Conservation (phyloP, 2,888 invertebrate genomes). For the Chloroclystis v-ata region DNA sequence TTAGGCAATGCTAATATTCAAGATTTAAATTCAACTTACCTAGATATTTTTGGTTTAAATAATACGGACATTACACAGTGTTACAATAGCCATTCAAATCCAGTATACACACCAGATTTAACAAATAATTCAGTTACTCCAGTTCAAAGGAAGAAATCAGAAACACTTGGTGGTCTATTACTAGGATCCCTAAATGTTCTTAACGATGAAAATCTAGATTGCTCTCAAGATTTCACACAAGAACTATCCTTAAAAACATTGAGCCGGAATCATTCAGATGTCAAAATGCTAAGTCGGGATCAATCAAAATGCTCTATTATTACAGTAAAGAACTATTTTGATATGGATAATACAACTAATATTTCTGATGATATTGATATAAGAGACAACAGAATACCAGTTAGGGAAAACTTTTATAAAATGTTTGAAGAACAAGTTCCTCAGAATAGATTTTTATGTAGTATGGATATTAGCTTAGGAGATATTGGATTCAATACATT, state of each 20-base stretch:
- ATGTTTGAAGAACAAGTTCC: constrained; percentile 34
- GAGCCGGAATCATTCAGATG: constrained; percentile 1
- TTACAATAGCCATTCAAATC: too few relatives aligned
- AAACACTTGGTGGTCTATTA: constrained; percentile 39
- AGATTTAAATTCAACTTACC: too few relatives aligned
- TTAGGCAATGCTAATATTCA: too few relatives aligned
- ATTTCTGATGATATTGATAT: background rate
- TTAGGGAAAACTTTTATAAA: constrained; percentile 40
- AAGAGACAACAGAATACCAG: constrained; percentile 31
- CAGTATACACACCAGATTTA: too few relatives aligned
- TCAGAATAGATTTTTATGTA: background rate
- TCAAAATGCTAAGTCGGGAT: constrained; percentile 32
- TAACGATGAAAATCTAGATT: constrained; percentile 40
- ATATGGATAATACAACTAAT: constrained; percentile 43
- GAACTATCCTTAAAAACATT: constrained; percentile 7
- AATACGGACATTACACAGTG: too few relatives aligned
- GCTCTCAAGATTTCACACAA: constrained; percentile 21
- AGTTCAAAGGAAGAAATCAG: background rate
- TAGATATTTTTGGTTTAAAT: background rate
- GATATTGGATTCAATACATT: constrained; percentile 58
- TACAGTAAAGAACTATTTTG: constrained; percentile 54
- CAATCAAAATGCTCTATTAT: constrained; percentile 46
- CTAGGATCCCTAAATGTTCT: constrained; percentile 51
- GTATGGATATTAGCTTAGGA: constrained; percentile 50
- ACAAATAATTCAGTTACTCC: background rate